Evolutionary conservation across 2,888 invertebrate genomes (phyloP), one percentile per base, ranked within the genome.

Genomic region (Drosophila macrothrix): DNA sequence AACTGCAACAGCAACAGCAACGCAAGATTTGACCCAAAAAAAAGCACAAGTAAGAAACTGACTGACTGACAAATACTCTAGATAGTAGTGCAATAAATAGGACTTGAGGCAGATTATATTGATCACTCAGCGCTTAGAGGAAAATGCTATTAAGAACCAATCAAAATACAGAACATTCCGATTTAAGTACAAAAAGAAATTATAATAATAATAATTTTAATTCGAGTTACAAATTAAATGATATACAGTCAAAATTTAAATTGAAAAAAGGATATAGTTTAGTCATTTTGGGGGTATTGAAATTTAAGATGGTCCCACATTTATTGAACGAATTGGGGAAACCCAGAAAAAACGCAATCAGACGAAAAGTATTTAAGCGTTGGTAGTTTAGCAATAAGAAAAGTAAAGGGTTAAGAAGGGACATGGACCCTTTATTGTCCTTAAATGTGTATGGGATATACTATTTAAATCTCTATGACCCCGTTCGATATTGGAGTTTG

Each of bases 1-100:
- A 50, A 33, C 46, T 28, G 46, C 53, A 67, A 55, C 59, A 14
- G 46, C 29, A 56, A 46, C 59, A 54, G 46, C 78, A 66, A 59
- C 60, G 54, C 49, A 46, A 55, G 67, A 79, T 75, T 60, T 78
- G 78, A 78, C 79, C 79, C 72, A 71, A 64, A 78, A 29, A 43
- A 9, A 6, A n/a, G 55, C 3, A 19, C 12, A 5, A 10, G 6
- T 16, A 3, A n/a, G 12, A 14, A 25, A 19, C 19, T 16, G 37
- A 54, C 25, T 37, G 16, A 14, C 33, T 35, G 33, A 35, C 16
- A 12, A 22, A 37, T 54, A 5, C 25, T 19, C 35, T 50, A 28
- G 28, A 50, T 46, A 25, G 1, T 25, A 25, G 7, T 14, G 22
- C 4, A 14, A 14, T 14, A 7, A 14, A 14, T 14, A 16, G 4